phyloP scores from a whole-genome alignment of 2,113 vertebrate genomes.

The Neogobius melanostomus region DNA sequence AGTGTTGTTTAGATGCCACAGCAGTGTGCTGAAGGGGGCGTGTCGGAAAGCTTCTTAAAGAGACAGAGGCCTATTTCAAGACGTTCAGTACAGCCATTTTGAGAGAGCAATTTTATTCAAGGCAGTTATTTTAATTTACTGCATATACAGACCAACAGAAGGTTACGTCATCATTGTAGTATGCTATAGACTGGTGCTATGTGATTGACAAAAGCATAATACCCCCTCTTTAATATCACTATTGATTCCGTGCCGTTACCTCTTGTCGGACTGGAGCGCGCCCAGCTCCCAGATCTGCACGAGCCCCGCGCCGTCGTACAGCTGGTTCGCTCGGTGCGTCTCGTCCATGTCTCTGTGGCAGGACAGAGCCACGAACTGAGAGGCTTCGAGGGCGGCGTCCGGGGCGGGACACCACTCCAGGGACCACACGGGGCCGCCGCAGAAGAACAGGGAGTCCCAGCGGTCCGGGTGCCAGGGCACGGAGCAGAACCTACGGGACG shows the following conservation, averaged over 20 bases:
- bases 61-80: no score
- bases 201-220: no score
- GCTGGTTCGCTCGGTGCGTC: conserved; percentile 72
- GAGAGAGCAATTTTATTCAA: no score
- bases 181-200: no score
- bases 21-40: no score
- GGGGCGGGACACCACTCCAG: conserved; percentile 93
- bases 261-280: conserved; percentile 74
- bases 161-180: no score
- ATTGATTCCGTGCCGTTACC: conserved; percentile 60
- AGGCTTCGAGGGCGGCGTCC: conserved; percentile 70
- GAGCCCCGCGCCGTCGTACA: conserved; percentile 74
- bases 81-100: no score
- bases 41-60: no score
- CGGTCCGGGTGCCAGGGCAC: conserved; percentile 79
- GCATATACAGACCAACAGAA: no score
- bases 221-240: not conserved
- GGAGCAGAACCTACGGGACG: conserved; percentile 79
- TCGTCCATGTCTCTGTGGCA: conserved; percentile 88
- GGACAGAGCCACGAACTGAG: conserved; percentile 85
- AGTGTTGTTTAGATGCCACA: no score
- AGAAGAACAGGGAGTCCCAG: conserved; percentile 85
- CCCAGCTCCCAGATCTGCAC: conserved; percentile 94
- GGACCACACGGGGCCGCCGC: conserved; percentile 90
- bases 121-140: no score